Evolutionary conservation across 2,888 invertebrate genomes (phyloP), one percentile per base, ranked within the genome.

Genomic region (Scaptomyza parva): DNA sequence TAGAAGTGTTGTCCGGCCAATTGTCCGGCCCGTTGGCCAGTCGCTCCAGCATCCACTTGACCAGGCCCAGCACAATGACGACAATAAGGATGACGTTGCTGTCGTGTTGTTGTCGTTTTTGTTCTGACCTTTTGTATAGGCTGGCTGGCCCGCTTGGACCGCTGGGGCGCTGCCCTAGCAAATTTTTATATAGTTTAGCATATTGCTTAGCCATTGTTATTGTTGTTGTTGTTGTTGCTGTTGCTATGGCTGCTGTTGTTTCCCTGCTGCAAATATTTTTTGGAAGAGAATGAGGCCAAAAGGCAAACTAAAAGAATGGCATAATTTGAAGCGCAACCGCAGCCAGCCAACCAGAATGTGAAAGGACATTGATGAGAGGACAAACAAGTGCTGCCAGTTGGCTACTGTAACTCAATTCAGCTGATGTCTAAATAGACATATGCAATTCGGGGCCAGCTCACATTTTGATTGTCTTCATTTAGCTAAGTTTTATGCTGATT

Each of bases 401-500:
- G 17, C 17, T 37, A 9, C 9, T 73, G 73, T 85, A 78, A 77
- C 83, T 85, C 81, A 83, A 84, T 84, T 85, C 70, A 51, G 68
- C 24, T 45, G 61, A 72, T 76, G 84, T 75, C 81, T 60, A 75
- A 71, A 79, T 79, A 73, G 76, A 74, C 70, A 76, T 70, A 85
- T 80, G 85, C 78, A 78, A 71, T 81, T 63, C 59, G 14, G 60
- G 50, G 69, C 64, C 62, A 70, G 70, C 68, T 61, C 75, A 62
- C 75, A 66, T 79, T 84, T 86, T 86, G 84, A 84, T 84, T 84
- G 86, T 83, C 81, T 77, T 84, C 84, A 84, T 84, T 84, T 75
- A 76, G 86, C 70, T 81, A 71, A 84, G 84, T 81, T 84, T 84
- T 86, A 84, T 84, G 86, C 71, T 86, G 84, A 84, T 84, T 84